Base-by-base conservation (phyloP, 2,888 invertebrate genomes). In the Heliconius ismenius region DNA sequence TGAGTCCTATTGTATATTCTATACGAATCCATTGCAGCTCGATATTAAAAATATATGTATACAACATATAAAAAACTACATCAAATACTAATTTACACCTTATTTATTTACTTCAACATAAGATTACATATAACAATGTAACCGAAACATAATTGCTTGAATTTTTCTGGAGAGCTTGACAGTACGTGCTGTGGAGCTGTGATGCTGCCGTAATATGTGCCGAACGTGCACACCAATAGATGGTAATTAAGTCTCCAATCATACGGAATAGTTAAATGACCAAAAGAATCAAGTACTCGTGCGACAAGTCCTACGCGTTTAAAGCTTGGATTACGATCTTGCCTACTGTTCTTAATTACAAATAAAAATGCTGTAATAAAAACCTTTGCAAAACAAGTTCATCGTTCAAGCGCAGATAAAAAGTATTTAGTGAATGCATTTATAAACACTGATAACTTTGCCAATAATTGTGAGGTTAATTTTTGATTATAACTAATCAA, bases 211-310 rank as follows among this genome's bases (percentile, higher is more conserved):
- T 81, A 82, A 81, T 82, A 82, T 84, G 85, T 85, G 84, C 83
- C 83, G 83, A 83, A 84, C 84, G 84, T 86, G 83, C 83, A 86
- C 86, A 85, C 83, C 84, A 87, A 87, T 87, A 84, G 86, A 83
- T 81, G 80, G 81, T 85, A 87, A 86, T 88, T 87, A 87, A 85
- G 82, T 83, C 81, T 81, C 78, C 79, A 81, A 81, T 80, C 81
- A 84, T 81, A 81, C 78, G 80, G 77, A 74, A 76, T 72, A 78
- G 77, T 75, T 78, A 75, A 43, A 70, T 75, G 65, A 75, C 65
- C 58, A 72, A 72, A 76, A 76, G 65, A 76, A 32, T 65, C 36
- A 72, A 76, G 60, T 63, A 65, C 65, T 77, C 65, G 70, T 54
- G 74, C 70, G 58, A 74, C 64, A 74, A 74, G 77, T 69, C 69